A percentile compares a stretch with the other conserved stretches of the same genome.
Conservation (phyloP, 2,797 vertebrate species). For the Halcyon chelicuti region DNA sequence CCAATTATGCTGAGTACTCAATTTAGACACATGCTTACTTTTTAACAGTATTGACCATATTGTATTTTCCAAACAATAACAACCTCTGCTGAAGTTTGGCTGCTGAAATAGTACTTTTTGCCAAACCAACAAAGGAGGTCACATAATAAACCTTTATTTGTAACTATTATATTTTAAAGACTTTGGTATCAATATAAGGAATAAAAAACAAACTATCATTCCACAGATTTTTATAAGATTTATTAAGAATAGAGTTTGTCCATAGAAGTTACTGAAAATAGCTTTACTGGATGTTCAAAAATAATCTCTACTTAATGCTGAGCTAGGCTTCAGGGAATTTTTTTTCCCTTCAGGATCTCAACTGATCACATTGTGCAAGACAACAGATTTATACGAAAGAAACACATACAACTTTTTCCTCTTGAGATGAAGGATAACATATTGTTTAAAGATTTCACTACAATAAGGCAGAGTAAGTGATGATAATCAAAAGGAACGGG, state of each 20-base stretch:
- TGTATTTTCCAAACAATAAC: conserved; percentile 56
- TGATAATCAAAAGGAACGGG: background rate
- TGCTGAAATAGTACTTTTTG: conserved; percentile 54
- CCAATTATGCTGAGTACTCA: conserved; percentile 15
- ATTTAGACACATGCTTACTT: background rate
- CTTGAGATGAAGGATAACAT: background rate
- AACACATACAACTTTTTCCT: conserved; percentile 31
- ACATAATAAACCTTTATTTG: conserved; percentile 42
- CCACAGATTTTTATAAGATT: background rate
- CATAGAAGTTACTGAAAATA: background rate
- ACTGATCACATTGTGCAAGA: background rate
- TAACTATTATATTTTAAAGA: conserved; percentile 37
- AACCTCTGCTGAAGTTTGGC: conserved; percentile 46
- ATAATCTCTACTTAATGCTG: conserved; percentile 42
- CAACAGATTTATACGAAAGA: conserved; percentile 62
- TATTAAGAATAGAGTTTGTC: background rate
- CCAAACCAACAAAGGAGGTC: background rate
- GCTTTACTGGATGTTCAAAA: conserved; percentile 61
- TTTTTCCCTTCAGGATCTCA: conserved; percentile 52
- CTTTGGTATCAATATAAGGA: background rate
- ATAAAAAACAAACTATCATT: background rate
- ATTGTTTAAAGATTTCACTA: conserved; percentile 38
- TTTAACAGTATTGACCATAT: background rate
- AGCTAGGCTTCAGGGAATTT: background rate
- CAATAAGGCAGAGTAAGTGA: background rate